Percentiles rank a stretch among this genome's conserved stretches.
phyloP scores from a whole-genome alignment of 1,140 invertebrate species.

The Philotrypesis tridentata region DNA sequence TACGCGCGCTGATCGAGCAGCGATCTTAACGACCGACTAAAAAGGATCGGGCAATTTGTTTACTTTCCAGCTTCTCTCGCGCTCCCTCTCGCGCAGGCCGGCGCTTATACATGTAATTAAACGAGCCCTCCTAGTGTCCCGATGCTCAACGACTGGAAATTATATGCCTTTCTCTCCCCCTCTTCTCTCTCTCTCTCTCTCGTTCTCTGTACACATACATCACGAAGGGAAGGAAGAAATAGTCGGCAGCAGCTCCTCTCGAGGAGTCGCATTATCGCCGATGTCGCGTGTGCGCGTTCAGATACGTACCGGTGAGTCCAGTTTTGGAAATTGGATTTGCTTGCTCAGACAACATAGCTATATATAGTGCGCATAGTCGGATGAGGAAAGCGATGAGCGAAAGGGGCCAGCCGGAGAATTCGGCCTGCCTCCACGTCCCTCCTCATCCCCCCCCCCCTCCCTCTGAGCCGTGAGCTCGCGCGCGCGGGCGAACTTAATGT shows the following conservation, averaged over 20 bases:
- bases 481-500: slow-evolving; percentile 37
- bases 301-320: neutral
- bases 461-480: no score
- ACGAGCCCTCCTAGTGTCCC: neutral
- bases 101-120: slow-evolving; percentile 16
- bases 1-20: neutral
- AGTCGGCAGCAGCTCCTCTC: no score
- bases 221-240: no score
- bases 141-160: neutral
- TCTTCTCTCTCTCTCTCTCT: no score
- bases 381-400: neutral
- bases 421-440: neutral
- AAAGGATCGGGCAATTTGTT: slow-evolving; percentile 38
- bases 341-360: neutral
- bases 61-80: neutral
- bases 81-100: no score
- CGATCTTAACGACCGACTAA: neutral
- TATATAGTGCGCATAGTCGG: no score
- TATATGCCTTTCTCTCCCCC: neutral
- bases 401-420: neutral
- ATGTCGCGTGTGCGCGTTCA: no score
- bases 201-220: no score
- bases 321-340: neutral
- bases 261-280: no score
- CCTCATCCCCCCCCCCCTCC: neutral